A percentile compares a stretch with the other conserved stretches of the same genome.
Evolutionary conservation across 2,113 vertebrate genomes (phyloP).

Genomic region (Suricata suricatta): DNA sequence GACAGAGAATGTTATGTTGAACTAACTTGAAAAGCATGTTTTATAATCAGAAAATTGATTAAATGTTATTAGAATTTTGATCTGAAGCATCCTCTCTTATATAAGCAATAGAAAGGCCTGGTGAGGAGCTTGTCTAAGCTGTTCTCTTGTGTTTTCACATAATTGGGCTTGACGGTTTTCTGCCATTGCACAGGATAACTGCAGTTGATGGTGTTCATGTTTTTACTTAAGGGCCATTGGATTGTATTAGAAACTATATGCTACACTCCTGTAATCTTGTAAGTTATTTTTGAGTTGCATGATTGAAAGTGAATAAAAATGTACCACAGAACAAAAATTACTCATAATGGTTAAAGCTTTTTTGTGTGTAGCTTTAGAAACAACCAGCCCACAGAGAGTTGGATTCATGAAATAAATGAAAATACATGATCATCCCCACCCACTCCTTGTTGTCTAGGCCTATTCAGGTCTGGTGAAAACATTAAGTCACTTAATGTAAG

Average conservation of each 20-base stretch:
- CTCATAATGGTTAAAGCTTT: slow-evolving; percentile 62
- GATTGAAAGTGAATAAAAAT: slow-evolving; percentile 80
- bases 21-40: slow-evolving; percentile 39
- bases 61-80: slow-evolving; percentile 63
- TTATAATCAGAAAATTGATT: slow-evolving; percentile 50
- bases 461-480: slow-evolving; percentile 60
- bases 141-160: slow-evolving; percentile 36
- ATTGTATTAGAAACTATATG: slow-evolving; percentile 78
- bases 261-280: slow-evolving; percentile 56
- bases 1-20: background rate
- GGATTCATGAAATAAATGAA: slow-evolving; percentile 69
- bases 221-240: slow-evolving; percentile 76
- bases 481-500: slow-evolving; percentile 65
- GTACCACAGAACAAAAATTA: slow-evolving; percentile 52
- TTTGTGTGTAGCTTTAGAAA: slow-evolving; percentile 63
- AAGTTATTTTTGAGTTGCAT: slow-evolving; percentile 65
- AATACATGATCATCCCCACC: slow-evolving; percentile 50
- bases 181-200: slow-evolving; percentile 67
- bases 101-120: slow-evolving; percentile 67
- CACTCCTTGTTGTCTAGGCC: slow-evolving; percentile 54
- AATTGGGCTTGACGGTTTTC: slow-evolving; percentile 72
- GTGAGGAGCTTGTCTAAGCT: slow-evolving; percentile 74
- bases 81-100: slow-evolving; percentile 34
- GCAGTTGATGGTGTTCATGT: slow-evolving; percentile 42
- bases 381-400: slow-evolving; percentile 30